These are phyloP conservation scores for Enteromius fasciolatus DNA, from an alignment of 2,797 vertebrate species.

Conservation along the genomic window DNA sequence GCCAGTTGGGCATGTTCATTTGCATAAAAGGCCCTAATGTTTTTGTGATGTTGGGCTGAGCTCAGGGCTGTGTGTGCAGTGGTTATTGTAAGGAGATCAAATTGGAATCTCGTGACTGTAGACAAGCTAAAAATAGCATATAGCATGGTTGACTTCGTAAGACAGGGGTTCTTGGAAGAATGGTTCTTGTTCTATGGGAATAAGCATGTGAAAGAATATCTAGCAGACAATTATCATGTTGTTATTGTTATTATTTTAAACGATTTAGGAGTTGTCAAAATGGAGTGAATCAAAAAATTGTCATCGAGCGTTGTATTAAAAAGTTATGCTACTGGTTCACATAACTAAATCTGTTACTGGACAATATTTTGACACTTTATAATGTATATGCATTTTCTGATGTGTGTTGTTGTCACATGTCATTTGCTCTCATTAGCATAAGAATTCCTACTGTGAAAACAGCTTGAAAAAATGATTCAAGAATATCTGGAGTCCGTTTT, in stretches of 20 bases:
- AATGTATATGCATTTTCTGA: background rate
- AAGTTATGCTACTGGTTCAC: background rate
- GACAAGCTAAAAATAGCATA: constrained; percentile 3
- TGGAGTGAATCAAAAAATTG: background rate
- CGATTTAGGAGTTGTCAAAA: background rate
- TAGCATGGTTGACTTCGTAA: background rate
- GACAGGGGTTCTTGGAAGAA: background rate
- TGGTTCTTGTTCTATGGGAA: background rate
- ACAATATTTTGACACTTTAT: background rate
- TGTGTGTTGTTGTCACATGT: background rate
- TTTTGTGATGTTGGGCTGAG: background rate
- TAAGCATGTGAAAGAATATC: background rate
- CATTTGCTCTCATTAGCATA: background rate
- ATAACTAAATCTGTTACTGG: background rate
- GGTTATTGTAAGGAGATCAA: background rate
- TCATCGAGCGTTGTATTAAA: background rate
- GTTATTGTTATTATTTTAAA: background rate
- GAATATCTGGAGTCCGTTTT: background rate
- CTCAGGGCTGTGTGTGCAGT: background rate
- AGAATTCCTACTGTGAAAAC: background rate
- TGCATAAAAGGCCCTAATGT: constrained; percentile 38
- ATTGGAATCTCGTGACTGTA: background rate
- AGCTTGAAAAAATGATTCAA: background rate
- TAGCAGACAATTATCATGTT: background rate
- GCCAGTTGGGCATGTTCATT: constrained; percentile 36